Percentiles rank a stretch among this genome's conserved stretches.
These are phyloP conservation scores for Drosophila burlai DNA, from an alignment of 1,140 invertebrate species.

Conservation along the genomic window DNA sequence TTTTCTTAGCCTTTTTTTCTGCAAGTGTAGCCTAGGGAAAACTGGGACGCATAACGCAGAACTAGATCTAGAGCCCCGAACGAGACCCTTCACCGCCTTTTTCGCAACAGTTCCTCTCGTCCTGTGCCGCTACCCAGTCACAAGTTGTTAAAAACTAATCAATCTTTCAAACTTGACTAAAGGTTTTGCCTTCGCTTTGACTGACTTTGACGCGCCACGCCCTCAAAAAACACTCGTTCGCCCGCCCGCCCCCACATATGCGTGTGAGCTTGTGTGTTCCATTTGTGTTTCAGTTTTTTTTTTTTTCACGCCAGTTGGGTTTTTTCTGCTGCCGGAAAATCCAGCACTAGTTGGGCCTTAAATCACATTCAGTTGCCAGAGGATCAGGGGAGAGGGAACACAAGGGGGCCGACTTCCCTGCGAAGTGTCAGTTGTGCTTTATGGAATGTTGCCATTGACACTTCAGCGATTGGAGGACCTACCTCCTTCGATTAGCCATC, in stretches of 20 bases:
- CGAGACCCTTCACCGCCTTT: slow-evolving; percentile 17
- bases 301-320: slow-evolving; percentile 55
- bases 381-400: background rate
- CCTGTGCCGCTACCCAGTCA: slow-evolving; percentile 49
- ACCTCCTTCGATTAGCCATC: slow-evolving; percentile 66
- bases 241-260: background rate
- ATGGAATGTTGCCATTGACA: slow-evolving; percentile 75
- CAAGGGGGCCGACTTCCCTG: background rate
- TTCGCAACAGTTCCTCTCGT: background rate
- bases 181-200: slow-evolving; percentile 76
- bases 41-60: slow-evolving; percentile 22
- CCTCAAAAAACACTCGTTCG: background rate
- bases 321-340: slow-evolving; percentile 34
- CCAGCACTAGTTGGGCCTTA: slow-evolving; percentile 67
- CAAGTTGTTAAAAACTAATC: slow-evolving; percentile 84
- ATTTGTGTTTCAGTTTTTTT: slow-evolving; percentile 50
- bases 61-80: slow-evolving; percentile 35
- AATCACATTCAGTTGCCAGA: slow-evolving; percentile 66
- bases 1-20: background rate
- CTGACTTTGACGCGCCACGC: slow-evolving; percentile 65
- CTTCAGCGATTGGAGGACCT: slow-evolving; percentile 40
- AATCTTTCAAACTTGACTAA: slow-evolving; percentile 82
- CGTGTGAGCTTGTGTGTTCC: slow-evolving; percentile 12
- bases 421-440: slow-evolving; percentile 56
- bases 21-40: slow-evolving; percentile 3